Percentiles rank a stretch among this genome's conserved stretches.
Conservation (phyloP, 2,113 vertebrate species). For the Genyomyrus donnyi region DNA sequence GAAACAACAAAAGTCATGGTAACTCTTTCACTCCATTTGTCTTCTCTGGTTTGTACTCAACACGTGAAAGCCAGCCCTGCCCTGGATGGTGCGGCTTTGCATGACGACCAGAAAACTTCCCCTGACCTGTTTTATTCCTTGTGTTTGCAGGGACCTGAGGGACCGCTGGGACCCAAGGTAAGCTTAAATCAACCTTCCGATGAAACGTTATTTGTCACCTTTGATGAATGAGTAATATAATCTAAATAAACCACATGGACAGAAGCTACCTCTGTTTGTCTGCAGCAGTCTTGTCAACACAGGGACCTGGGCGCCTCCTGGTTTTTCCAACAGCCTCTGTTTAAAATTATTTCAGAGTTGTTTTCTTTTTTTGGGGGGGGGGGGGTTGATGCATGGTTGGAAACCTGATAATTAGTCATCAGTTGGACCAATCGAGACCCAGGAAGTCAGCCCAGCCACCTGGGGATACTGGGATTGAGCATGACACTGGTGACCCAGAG, state of each 20-base stretch:
- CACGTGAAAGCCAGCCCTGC: slow-evolving; percentile 37
- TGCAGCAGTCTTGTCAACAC: not conserved
- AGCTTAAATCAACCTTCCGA: not conserved
- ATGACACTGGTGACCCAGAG: slow-evolving; percentile 19
- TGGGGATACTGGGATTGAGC: not conserved
- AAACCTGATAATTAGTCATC: not conserved
- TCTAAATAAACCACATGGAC: not conserved
- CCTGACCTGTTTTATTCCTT: slow-evolving; percentile 56
- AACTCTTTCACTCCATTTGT: slow-evolving; percentile 27
- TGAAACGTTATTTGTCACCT: not conserved
- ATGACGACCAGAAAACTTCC: slow-evolving; percentile 35
- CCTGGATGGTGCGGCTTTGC: slow-evolving; percentile 42
- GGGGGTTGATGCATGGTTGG: not conserved
- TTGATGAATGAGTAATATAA: not conserved
- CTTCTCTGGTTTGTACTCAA: slow-evolving; percentile 41
- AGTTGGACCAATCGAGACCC: not conserved
- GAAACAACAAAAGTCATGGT: slow-evolving; percentile 45
- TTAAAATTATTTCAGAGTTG: not conserved
- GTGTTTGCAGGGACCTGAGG: slow-evolving; percentile 78
- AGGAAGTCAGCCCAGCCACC: not conserved
- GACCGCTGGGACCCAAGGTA: slow-evolving; percentile 87
- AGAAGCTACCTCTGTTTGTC: not conserved
- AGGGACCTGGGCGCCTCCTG: not conserved
- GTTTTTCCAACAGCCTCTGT: not conserved
- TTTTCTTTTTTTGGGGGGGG: not conserved